A percentile compares a stretch with the other conserved stretches of the same genome.
Conservation (phyloP, 1,140 invertebrate species). For the Drosophila neocordata region DNA sequence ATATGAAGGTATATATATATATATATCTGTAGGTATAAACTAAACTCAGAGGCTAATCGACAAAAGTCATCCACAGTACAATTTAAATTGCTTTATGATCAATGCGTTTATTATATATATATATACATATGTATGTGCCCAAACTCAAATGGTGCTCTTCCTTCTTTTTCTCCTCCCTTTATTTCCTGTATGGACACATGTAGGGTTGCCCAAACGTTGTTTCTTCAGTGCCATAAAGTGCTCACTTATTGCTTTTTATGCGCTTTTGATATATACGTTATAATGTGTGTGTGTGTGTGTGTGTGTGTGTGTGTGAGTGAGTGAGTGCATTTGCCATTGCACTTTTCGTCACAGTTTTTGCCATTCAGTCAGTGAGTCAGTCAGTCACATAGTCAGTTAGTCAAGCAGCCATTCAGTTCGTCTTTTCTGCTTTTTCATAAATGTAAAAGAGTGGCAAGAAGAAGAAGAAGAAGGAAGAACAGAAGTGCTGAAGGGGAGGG, state of each 20-base stretch:
- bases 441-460: constrained; percentile 20
- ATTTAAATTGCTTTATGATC: constrained; percentile 49
- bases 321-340: constrained; percentile 59
- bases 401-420: constrained; percentile 35
- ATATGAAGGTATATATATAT: no score
- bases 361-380: constrained; percentile 53
- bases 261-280: constrained; percentile 59
- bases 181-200: constrained; percentile 48
- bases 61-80: constrained; percentile 23
- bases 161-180: not conserved
- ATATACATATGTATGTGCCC: constrained; percentile 13
- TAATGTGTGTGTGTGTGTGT: constrained; percentile 10
- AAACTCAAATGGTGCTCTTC: not conserved
- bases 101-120: constrained; percentile 47
- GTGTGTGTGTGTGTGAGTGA: constrained; percentile 26
- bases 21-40: not conserved
- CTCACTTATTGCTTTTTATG: constrained; percentile 76
- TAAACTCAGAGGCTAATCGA: not conserved
- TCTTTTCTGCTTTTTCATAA: constrained; percentile 63
- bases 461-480: not conserved
- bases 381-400: constrained; percentile 36
- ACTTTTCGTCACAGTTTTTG: constrained; percentile 72
- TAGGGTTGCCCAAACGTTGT: constrained; percentile 57
- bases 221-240: constrained; percentile 71
- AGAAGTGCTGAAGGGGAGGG: not conserved